These are phyloP conservation scores for Oreochromis tanganicae DNA, from an alignment of 2,113 vertebrate species.

Conservation along the genomic window DNA sequence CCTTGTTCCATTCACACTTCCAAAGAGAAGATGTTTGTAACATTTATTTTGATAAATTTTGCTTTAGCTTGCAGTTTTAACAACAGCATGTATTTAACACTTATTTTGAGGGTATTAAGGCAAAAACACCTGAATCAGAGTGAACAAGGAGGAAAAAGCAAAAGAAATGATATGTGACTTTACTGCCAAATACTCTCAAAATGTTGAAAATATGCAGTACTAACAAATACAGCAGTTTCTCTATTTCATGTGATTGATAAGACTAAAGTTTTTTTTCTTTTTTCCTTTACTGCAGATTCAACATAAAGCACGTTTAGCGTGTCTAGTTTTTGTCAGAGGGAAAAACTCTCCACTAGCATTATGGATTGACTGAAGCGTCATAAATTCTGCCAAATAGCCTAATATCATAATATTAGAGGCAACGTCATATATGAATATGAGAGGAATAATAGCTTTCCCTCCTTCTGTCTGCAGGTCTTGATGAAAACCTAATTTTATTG, in stretches of 20 bases:
- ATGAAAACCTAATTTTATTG: conserved; percentile 77
- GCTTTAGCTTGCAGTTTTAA: background rate
- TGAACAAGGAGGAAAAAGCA: background rate
- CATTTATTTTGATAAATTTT: background rate
- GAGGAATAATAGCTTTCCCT: conserved; percentile 71
- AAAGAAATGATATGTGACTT: background rate
- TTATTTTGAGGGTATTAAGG: background rate
- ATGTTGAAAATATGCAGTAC: background rate
- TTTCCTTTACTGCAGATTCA: background rate
- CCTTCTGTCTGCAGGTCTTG: conserved; percentile 65
- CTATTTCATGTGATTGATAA: background rate
- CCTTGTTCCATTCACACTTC: background rate
- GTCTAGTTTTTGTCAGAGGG: conserved; percentile 3
- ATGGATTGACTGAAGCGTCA: conserved; percentile 34
- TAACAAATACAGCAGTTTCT: background rate
- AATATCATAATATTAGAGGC: conserved; percentile 53
- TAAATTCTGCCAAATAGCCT: conserved; percentile 58
- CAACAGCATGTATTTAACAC: background rate
- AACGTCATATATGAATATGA: conserved; percentile 65
- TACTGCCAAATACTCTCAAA: background rate
- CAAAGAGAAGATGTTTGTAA: background rate
- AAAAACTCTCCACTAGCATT: background rate
- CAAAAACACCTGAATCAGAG: background rate
- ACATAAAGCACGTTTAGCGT: background rate
- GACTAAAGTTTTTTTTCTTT: background rate